Conservation (phyloP, 2,113 vertebrate species). For the Aegotheles bennettii region DNA sequence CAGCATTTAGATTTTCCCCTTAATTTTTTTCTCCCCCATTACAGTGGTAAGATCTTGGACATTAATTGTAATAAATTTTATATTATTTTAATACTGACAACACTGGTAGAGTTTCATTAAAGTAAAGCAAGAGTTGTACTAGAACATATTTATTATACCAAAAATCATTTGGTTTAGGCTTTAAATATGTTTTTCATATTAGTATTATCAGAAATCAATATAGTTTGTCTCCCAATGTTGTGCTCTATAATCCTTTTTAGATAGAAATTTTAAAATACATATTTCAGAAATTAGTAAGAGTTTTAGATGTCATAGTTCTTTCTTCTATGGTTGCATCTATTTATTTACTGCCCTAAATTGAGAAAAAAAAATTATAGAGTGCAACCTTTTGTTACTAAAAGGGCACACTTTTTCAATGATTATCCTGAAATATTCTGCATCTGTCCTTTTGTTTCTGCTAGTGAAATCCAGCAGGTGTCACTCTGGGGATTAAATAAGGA, state of each 20-base stretch:
- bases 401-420: background rate
- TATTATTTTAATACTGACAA: background rate
- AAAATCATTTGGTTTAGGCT: background rate
- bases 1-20: background rate
- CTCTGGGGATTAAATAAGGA: constrained; percentile 52
- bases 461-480: constrained; percentile 63
- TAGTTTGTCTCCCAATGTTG: background rate
- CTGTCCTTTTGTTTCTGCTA: background rate
- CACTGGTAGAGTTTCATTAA: background rate
- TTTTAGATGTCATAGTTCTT: background rate
- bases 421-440: background rate
- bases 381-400: background rate
- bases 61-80: background rate
- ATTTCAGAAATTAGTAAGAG: background rate
- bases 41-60: background rate
- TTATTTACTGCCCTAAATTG: background rate
- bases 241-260: background rate
- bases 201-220: background rate
- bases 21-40: rapidly evolving
- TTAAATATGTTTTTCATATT: background rate
- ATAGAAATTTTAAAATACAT: background rate
- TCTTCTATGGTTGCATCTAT: background rate
- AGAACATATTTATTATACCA: background rate
- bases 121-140: background rate
- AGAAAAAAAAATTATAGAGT: too few species aligned